Conservation (phyloP, 2,113 vertebrate genomes). For the Hassar affinis region DNA sequence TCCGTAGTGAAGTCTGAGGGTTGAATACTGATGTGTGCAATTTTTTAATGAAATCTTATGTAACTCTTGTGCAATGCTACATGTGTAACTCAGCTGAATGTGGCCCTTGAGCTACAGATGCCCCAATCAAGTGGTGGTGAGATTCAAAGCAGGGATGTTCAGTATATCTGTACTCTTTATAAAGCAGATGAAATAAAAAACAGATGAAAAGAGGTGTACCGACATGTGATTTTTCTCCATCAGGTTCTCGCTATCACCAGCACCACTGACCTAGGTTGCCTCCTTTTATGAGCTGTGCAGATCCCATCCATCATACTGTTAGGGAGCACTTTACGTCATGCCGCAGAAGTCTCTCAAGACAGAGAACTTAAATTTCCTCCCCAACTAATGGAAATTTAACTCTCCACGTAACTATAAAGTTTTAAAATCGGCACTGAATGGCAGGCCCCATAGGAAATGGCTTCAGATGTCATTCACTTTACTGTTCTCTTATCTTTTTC, state of each 20-base stretch:
- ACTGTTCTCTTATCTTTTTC: conserved; percentile 80
- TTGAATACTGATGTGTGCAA: background rate
- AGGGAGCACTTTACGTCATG: conserved; percentile 61
- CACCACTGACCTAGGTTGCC: conserved; percentile 29
- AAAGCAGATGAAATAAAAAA: background rate
- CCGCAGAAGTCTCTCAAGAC: conserved; percentile 60
- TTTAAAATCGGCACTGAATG: conserved; percentile 60
- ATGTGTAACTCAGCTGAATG: too few species aligned
- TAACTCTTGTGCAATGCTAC: too few species aligned
- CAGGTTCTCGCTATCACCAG: conserved; percentile 20
- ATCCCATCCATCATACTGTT: conserved; percentile 69
- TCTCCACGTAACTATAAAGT: conserved; percentile 69
- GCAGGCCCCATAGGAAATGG: conserved; percentile 73
- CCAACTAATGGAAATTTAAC: conserved; percentile 77
- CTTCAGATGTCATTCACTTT: conserved; percentile 80
- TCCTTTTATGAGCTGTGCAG: conserved; percentile 38
- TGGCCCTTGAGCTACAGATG: background rate
- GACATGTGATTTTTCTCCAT: conserved; percentile 23
- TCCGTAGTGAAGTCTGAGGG: background rate
- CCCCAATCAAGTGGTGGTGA: background rate
- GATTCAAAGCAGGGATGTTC: background rate
- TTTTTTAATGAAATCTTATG: background rate
- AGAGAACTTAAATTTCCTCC: conserved; percentile 70
- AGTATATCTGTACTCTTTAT: background rate
- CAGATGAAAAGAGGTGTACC: background rate